phyloP scores from a whole-genome alignment of 2,113 vertebrate genomes.

The Motacilla tschutschensis region DNA sequence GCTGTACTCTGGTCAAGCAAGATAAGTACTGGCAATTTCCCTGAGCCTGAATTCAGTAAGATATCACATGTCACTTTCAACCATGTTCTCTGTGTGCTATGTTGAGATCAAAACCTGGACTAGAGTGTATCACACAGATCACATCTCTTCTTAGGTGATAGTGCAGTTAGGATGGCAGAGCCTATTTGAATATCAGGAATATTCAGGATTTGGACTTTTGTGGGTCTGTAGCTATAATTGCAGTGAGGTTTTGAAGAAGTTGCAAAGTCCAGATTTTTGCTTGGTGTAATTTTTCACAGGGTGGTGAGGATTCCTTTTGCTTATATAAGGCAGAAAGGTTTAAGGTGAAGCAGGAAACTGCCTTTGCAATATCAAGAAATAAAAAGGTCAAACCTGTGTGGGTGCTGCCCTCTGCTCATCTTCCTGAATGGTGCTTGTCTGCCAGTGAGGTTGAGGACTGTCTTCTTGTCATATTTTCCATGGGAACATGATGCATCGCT shows the following conservation, averaged over 20 bases:
- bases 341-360: background rate
- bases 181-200: constrained; percentile 40
- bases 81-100: constrained; percentile 29
- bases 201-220: background rate
- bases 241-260: background rate
- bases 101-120: constrained; percentile 55
- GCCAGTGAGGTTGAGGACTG: background rate
- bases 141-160: constrained; percentile 19
- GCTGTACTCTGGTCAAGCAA: constrained; percentile 60
- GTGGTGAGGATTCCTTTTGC: background rate
- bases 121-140: constrained; percentile 62
- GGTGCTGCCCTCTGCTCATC: background rate
- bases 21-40: constrained; percentile 65
- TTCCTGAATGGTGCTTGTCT: background rate
- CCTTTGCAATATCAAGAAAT: background rate
- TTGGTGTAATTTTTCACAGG: background rate
- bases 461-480: background rate
- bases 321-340: background rate
- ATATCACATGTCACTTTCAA: constrained; percentile 59
- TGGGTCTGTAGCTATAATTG: background rate
- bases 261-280: background rate
- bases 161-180: constrained; percentile 7
- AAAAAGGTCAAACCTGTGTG: background rate
- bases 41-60: constrained; percentile 44
- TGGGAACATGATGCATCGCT: background rate